Conservation (phyloP, 2,113 vertebrate genomes). For the Xyliphius kryptos region DNA sequence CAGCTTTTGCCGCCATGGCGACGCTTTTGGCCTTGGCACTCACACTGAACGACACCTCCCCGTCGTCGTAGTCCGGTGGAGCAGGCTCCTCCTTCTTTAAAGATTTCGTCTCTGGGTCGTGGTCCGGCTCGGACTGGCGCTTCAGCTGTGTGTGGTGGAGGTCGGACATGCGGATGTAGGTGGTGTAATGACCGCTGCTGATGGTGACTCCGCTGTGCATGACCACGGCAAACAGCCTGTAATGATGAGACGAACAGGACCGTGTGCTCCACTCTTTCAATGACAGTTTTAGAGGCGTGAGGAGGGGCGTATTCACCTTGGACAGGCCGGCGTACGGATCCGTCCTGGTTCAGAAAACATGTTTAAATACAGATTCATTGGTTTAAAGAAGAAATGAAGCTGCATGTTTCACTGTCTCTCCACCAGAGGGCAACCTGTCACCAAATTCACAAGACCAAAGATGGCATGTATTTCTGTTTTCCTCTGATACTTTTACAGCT, state of each 20-base stretch:
- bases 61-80: slow-evolving; percentile 68
- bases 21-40: slow-evolving; percentile 47
- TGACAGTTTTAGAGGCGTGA: slow-evolving; percentile 82
- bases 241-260: slow-evolving; percentile 62
- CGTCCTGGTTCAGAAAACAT: slow-evolving; percentile 58
- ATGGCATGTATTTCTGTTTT: too few relatives aligned
- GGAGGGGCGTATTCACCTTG: slow-evolving; percentile 91
- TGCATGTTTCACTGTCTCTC: too few relatives aligned
- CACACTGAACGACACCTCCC: slow-evolving; percentile 74
- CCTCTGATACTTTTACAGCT: too few relatives aligned
- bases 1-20: slow-evolving; percentile 56
- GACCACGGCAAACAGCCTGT: slow-evolving; percentile 88
- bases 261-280: slow-evolving; percentile 90
- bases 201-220: slow-evolving; percentile 98
- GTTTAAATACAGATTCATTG: background rate
- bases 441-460: too few relatives aligned
- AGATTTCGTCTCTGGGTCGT: slow-evolving; percentile 51
- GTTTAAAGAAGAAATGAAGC: background rate
- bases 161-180: slow-evolving; percentile 80
- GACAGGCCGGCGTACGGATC: slow-evolving; percentile 90
- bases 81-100: slow-evolving; percentile 53
- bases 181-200: slow-evolving; percentile 94
- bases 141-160: slow-evolving; percentile 65
- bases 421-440: too few relatives aligned
- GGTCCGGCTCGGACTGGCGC: slow-evolving; percentile 55